These are phyloP conservation scores for Hermetia illucens DNA, from an alignment of 1,140 invertebrate species.

Conservation along the genomic window DNA sequence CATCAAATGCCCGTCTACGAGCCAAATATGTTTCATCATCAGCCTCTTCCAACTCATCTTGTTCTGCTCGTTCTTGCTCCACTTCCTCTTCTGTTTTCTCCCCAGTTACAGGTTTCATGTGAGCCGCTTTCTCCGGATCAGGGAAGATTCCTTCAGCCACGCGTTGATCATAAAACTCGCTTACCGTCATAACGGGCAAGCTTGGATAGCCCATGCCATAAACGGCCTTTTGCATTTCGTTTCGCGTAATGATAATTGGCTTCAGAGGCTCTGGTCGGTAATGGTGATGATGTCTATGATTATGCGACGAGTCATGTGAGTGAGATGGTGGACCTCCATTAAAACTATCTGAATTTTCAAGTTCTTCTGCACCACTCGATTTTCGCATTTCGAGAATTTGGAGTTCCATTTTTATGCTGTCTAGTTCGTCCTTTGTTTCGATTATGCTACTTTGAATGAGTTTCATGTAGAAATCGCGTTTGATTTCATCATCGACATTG, in stretches of 20 bases:
- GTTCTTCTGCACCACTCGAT: slow-evolving; percentile 8
- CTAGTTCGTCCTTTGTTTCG: slow-evolving; percentile 63
- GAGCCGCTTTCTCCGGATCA: slow-evolving; percentile 19
- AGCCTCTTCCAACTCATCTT: slow-evolving; percentile 45
- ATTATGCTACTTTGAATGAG: slow-evolving; percentile 61
- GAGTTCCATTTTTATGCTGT: slow-evolving; percentile 54
- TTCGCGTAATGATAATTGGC: slow-evolving; percentile 86
- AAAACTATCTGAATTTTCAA: slow-evolving; percentile 11
- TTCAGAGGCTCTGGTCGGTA: slow-evolving; percentile 39
- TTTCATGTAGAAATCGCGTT: slow-evolving; percentile 69
- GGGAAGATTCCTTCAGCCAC: slow-evolving; percentile 60
- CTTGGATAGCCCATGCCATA: slow-evolving; percentile 91
- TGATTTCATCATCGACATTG: slow-evolving; percentile 62
- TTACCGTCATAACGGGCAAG: slow-evolving; percentile 78
- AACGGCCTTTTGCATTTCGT: slow-evolving; percentile 80
- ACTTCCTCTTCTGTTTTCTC: slow-evolving; percentile 39
- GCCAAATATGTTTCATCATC: slow-evolving; percentile 61
- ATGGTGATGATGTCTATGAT: slow-evolving; percentile 11
- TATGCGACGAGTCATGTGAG: slow-evolving; percentile 14
- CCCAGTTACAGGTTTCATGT: slow-evolving; percentile 17
- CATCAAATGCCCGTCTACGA: slow-evolving; percentile 62
- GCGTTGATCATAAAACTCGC: slow-evolving; percentile 90
- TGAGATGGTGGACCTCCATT: slow-evolving; percentile 23
- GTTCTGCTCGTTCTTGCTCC: slow-evolving; percentile 43
- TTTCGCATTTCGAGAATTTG: slow-evolving; percentile 53